These are phyloP conservation scores for Sebastolobus altivelis DNA, from an alignment of 2,797 vertebrate genomes.

Conservation along the genomic window DNA sequence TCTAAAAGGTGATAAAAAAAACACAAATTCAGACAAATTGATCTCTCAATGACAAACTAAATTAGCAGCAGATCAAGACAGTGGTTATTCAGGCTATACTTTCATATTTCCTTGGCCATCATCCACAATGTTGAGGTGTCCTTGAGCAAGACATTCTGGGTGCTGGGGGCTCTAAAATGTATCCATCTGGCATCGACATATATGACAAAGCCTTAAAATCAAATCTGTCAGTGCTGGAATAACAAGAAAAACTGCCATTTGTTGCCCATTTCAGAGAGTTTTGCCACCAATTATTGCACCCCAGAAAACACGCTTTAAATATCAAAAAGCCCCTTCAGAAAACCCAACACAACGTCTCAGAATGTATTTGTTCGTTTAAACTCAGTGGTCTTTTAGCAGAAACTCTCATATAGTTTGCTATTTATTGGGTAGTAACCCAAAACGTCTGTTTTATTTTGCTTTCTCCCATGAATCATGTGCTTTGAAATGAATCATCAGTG, in stretches of 20 bases:
- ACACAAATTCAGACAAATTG: neutral
- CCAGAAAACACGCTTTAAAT: conserved; percentile 15
- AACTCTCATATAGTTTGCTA: neutral
- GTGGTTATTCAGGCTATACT: neutral
- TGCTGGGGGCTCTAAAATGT: neutral
- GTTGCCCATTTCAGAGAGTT: neutral
- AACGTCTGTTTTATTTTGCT: conserved; percentile 51
- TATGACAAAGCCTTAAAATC: conserved; percentile 1
- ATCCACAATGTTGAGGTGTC: neutral
- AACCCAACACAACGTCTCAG: conserved; percentile 13
- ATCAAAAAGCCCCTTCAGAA: conserved; percentile 25
- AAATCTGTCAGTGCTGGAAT: neutral
- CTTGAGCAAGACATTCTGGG: neutral
- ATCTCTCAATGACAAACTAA: neutral
- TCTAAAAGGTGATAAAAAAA: neutral
- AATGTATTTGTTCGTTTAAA: conserved; percentile 25
- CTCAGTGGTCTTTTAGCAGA: conserved; percentile 26
- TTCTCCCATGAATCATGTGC: conserved; percentile 55
- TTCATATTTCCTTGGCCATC: neutral
- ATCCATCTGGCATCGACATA: neutral
- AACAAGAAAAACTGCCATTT: neutral
- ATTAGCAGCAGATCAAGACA: neutral
- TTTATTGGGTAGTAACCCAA: conserved; percentile 43
- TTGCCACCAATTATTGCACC: neutral
- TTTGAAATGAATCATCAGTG: conserved; percentile 57